These are phyloP conservation scores for Sthenelais limicola DNA, from an alignment of 2,888 invertebrate genomes.

Conservation along the genomic window DNA sequence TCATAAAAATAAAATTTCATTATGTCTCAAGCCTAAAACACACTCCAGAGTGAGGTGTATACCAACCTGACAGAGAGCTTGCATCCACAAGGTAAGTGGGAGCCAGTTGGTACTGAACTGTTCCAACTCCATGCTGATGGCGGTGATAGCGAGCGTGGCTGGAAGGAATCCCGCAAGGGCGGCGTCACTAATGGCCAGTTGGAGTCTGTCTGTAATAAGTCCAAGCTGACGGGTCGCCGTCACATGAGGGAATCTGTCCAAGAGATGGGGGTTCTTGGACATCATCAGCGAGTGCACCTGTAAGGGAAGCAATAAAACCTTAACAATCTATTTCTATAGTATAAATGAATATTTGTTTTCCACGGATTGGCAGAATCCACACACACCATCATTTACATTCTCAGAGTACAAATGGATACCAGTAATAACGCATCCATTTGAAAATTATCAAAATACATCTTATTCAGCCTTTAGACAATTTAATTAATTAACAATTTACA, in stretches of 20 bases:
- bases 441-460: no score
- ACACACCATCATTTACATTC: no score
- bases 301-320: conserved; percentile 35
- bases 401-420: no score
- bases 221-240: conserved; percentile 68
- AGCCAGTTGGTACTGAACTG: conserved; percentile 65
- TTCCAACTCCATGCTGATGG: conserved; percentile 79
- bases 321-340: no score
- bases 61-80: conserved; percentile 63
- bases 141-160: conserved; percentile 83
- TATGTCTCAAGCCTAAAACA: no score
- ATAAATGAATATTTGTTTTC: no score
- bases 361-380: no score
- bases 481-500: no score
- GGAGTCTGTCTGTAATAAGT: conserved; percentile 63
- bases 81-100: conserved; percentile 61
- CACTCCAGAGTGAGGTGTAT: no score
- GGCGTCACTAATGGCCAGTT: conserved; percentile 74
- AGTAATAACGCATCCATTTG: no score
- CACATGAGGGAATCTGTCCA: conserved; percentile 62
- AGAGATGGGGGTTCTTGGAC: conserved; percentile 66
- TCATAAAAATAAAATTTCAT: no score
- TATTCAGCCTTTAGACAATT: no score
- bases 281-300: conserved; percentile 68
- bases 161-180: conserved; percentile 82